Base-by-base conservation (phyloP, 2,113 vertebrate genomes). In the Calonectris borealis region DNA sequence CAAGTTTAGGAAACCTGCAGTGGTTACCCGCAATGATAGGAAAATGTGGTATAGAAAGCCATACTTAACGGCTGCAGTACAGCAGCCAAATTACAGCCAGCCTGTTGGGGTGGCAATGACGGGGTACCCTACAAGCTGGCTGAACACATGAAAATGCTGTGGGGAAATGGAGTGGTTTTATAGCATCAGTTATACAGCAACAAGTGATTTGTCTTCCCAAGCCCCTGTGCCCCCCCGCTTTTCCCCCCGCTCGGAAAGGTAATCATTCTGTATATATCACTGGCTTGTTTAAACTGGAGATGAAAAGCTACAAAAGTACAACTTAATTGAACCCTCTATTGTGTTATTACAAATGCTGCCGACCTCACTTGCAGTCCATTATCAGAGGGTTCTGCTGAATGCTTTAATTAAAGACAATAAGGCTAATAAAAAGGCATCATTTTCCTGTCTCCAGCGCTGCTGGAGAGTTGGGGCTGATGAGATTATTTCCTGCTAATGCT, bases 381-480 rank as follows among this genome's bases (percentile, higher is more conserved):
- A 97, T 97, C 90, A 44, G 82, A 97, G 84, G 76, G 82, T 96
- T 97, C 95, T 97, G 95, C 93, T 96, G 96, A 98, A 97, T 88
- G 95, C 94, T 97, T 98, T 98, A 98, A 98, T 98, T 98, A 98
- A 98, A 98, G 97, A 97, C 97, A 98, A 98, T 98, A 98, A 97
- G 93, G 95, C 96, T 98, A 98, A 98, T 97, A 97, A 97, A 97
- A 98, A 97, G 97, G 88, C 97, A 97, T 97, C 94, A 97, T 97
- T 98, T 98, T 97, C 96, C 91, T 96, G 96, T 97, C 97, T 97
- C 93, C 92, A 88, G 95, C 96, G 7, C 97, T 79, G 95, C 96
- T 97, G 95, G 97, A 97, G 96, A 97, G 94, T 94, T 95, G 90
- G 92, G 86, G 86, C 73, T 97, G 96, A 97, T 97, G 95, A 97